phyloP scores from a whole-genome alignment of 1,140 invertebrate species.

The Muscidifurax raptorellus region DNA sequence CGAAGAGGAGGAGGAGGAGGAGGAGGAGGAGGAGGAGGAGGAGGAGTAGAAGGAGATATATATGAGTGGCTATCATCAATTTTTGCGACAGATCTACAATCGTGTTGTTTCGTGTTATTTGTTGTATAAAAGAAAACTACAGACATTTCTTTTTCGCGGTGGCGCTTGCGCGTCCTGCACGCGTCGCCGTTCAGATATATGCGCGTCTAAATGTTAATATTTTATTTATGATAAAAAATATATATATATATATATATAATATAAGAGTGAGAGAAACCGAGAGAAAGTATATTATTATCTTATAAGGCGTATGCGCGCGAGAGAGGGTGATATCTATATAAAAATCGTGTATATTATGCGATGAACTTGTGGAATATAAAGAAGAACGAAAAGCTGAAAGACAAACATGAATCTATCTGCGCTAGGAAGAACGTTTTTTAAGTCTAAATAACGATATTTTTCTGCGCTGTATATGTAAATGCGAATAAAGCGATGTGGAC shows the following conservation, averaged over 20 bases:
- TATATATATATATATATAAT: too few species aligned
- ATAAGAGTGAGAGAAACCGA: slow-evolving; percentile 30
- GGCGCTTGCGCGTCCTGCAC: slow-evolving; percentile 30
- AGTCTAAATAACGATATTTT: slow-evolving; percentile 45
- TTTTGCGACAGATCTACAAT: slow-evolving; percentile 48
- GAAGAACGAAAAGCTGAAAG: background rate
- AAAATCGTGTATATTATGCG: slow-evolving; percentile 26
- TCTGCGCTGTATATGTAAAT: slow-evolving; percentile 7
- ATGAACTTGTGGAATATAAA: background rate
- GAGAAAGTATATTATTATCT: slow-evolving; percentile 45
- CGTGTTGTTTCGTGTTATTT: slow-evolving; percentile 52
- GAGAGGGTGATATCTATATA: slow-evolving; percentile 19
- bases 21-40: too few species aligned
- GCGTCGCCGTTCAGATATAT: slow-evolving; percentile 2
- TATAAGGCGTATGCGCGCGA: slow-evolving; percentile 28
- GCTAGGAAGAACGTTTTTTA: slow-evolving; percentile 26
- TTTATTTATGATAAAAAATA: slow-evolving; percentile 47
- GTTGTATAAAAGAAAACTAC: slow-evolving; percentile 42
- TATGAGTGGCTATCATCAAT: slow-evolving; percentile 47
- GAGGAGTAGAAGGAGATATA: background rate
- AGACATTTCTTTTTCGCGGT: slow-evolving; percentile 24
- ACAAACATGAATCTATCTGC: slow-evolving; percentile 36
- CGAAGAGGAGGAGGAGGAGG: background rate
- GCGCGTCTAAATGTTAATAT: slow-evolving; percentile 52
- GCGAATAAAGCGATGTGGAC: slow-evolving; percentile 22